Evolutionary conservation across 2,888 invertebrate species (phyloP).

Genomic region (Geophilus truncorum): DNA sequence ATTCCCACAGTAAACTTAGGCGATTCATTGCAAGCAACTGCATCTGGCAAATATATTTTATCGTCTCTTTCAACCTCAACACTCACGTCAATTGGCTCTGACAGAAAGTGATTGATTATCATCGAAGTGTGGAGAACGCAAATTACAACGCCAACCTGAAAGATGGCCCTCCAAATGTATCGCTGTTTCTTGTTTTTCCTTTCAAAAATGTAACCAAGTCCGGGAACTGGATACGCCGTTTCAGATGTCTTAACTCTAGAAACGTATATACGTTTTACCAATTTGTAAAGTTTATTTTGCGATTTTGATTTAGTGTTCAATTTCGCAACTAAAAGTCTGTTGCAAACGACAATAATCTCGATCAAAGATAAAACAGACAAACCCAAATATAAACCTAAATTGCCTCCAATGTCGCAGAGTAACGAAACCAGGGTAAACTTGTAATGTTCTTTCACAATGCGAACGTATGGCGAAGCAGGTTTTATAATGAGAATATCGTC

Average conservation of each 20-base stretch:
- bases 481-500: not conserved
- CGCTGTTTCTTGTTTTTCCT: not conserved
- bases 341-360: not conserved
- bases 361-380: not conserved
- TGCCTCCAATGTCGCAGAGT: not conserved
- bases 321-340: not conserved
- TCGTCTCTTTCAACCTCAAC: not conserved
- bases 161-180: not conserved
- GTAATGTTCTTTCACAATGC: not conserved
- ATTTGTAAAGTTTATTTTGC: not conserved
- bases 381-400: not conserved
- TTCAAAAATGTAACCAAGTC: not conserved
- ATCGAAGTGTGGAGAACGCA: not conserved
- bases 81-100: not conserved
- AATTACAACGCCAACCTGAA: not conserved
- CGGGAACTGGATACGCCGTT: not conserved
- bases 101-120: not conserved
- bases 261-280: not conserved
- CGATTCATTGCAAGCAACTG: not conserved
- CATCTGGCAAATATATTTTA: not conserved
- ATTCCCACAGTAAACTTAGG: not conserved
- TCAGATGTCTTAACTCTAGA: not conserved
- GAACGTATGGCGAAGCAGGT: not conserved
- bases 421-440: not conserved
- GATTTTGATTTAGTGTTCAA: not conserved